Evolutionary conservation across 1,140 invertebrate genomes (phyloP).

Genomic region (Propsilocerus akamusi): DNA sequence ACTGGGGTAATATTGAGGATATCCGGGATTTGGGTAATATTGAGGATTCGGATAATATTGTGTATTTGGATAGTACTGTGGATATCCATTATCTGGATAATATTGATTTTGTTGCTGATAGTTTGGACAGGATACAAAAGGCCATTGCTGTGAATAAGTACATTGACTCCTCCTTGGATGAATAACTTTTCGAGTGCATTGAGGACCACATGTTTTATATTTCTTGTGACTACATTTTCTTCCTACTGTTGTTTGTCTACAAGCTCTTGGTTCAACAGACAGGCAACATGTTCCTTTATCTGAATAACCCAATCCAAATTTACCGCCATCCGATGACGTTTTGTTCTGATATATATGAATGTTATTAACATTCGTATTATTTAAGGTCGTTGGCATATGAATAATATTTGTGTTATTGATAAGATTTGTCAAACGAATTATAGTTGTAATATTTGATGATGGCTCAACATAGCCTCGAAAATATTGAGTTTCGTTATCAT

Average conservation of each 20-base stretch:
- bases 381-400: conserved; percentile 11
- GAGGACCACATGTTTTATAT: conserved; percentile 13
- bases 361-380: conserved; percentile 11
- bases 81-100: background rate
- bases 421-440: conserved; percentile 17
- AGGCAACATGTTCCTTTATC: conserved; percentile 16
- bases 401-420: conserved; percentile 15
- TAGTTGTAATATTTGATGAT: conserved; percentile 15
- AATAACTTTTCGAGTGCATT: conserved; percentile 16
- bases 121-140: background rate
- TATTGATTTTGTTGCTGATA: background rate
- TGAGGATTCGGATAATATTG: background rate
- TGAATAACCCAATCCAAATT: conserved; percentile 16
- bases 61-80: background rate
- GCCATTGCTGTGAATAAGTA: background rate
- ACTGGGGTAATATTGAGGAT: background rate
- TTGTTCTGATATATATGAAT: conserved; percentile 15
- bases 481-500: background rate
- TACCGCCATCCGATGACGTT: conserved; percentile 15
- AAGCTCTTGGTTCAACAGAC: conserved; percentile 9
- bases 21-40: background rate
- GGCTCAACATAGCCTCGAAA: background rate
- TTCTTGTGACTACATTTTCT: conserved; percentile 9
- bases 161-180: conserved; percentile 6
- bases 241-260: background rate